Base-by-base conservation (phyloP, 2,888 invertebrate species). In the Apamea anceps region DNA sequence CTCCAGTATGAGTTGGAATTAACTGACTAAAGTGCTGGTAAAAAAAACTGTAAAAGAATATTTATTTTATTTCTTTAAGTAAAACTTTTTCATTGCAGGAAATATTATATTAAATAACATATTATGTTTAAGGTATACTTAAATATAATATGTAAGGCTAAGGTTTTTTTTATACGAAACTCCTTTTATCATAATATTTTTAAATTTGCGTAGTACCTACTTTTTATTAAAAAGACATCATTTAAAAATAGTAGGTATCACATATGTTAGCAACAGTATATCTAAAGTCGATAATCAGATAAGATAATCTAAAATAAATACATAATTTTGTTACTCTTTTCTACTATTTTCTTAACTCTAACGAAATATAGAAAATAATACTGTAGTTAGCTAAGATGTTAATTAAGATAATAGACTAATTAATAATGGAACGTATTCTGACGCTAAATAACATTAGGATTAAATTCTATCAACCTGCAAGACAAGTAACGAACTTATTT, bases 1-100 rank as follows among this genome's bases (percentile, higher is more conserved):
- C 51, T 74, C 32, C 28, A 63, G 21, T 42, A 57, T 62, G 63
- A 67, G 25, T 73, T 79, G 73, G 62, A 75, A 67, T 37, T 57
- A 65, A 45, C 37, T 65, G n/a, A 25, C 21, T 57, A 57, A 37
- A 60, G 63, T 65, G 13, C n/a, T 32, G 8, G 37, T 42, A 62
- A 63, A 68, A 65, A 67, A 42, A 28, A 48, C 15, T 45, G 15
- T 8, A 8, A 42, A n/a, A n/a, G n/a, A n/a, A 54, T 28, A 57
- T 48, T 60, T n/a, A 54, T 42, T 60, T 70, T 28, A 25, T 51
- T 18, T 60, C 10, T 18, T 12, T 66, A 7, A 1, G n/a, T 65
- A 13, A 7, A 5, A n/a, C 12, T 12, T 21, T 76, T 32, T 48
- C 13, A 45, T 57, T 32, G 3, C 77, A n/a, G 57, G 3, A 51